Base-by-base conservation (phyloP, 2,797 vertebrate genomes). In the Poecilia picta region DNA sequence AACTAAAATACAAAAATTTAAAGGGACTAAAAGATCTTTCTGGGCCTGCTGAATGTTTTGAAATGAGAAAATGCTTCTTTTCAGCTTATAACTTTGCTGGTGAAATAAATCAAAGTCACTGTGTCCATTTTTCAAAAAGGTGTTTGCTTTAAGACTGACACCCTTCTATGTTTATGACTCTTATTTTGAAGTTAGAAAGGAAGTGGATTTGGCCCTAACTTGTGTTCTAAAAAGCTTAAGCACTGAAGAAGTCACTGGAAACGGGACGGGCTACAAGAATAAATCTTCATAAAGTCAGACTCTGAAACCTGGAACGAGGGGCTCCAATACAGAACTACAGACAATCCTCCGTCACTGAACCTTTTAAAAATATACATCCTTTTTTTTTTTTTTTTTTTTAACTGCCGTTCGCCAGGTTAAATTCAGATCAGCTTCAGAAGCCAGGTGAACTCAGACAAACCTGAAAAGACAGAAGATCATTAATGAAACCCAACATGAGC, bases 401-500 rank as follows among this genome's bases (percentile, higher is more conserved):
- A 18, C 23, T 75, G 31, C 71, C 53, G 31, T 82, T 81, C 66
- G 66, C 53, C 78, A 46, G 59, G 77, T 85, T 75, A 39, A 62
- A 64, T 51, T 64, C 73, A 72, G 76, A 49, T 68, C 39, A 75
- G 16, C 43, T 74, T 79, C 25, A 70, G 39, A 70, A 70, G 66
- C 51, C 31, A n/a, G 85, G 88, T 88, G 77, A 71, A 45, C 66
- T 84, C 83, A 93, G 91, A 89, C 91, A 91, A 93, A 86, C 80
- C 72, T 25, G 46, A 71, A 79, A 88, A 92, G 83, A 79, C 79
- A 53, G 81, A 81, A 85, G 13, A 86, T 94, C 90, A 91, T 93
- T 93, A 93, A 88, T 78, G 81, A 88, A 91, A 89, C 90, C 91
- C 90, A 92, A 92, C 87, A 91, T 91, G 86, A 81, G 92, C 92